phyloP scores from a whole-genome alignment of 2,113 vertebrate species.

The Phaethornis superciliosus region DNA sequence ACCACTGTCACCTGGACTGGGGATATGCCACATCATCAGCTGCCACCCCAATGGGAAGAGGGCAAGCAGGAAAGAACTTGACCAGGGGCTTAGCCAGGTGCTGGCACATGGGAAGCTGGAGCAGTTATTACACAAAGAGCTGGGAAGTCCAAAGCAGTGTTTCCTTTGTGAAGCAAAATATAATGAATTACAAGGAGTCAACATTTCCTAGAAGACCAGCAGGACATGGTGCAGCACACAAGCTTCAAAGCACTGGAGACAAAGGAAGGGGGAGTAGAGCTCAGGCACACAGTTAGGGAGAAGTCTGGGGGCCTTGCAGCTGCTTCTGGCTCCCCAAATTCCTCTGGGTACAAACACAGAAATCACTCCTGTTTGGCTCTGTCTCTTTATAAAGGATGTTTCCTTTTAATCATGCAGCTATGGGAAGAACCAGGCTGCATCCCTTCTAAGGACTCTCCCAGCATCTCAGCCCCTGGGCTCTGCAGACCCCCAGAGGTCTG shows the following conservation, averaged over 20 bases:
- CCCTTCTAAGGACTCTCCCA: not conserved
- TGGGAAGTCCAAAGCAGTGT: not conserved
- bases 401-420: not conserved
- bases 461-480: not conserved
- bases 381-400: not conserved
- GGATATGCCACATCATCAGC: not conserved
- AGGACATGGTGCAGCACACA: not conserved
- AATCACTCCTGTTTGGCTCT: not conserved
- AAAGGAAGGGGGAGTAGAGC: not conserved
- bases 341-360: not conserved
- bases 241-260: not conserved
- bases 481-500: rapidly evolving
- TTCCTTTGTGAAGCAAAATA: not conserved
- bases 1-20: not conserved
- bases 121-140: not conserved
- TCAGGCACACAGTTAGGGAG: not conserved
- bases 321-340: not conserved
- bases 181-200: not conserved
- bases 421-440: not conserved
- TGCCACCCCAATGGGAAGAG: not conserved
- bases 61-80: not conserved
- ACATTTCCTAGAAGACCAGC: not conserved
- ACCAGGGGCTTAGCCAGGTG: not conserved
- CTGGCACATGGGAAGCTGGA: not conserved
- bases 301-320: not conserved